Evolutionary conservation across 2,797 vertebrate species (phyloP), one percentile per base, ranked within the genome.

Genomic region (Gymnodraco acuticeps): DNA sequence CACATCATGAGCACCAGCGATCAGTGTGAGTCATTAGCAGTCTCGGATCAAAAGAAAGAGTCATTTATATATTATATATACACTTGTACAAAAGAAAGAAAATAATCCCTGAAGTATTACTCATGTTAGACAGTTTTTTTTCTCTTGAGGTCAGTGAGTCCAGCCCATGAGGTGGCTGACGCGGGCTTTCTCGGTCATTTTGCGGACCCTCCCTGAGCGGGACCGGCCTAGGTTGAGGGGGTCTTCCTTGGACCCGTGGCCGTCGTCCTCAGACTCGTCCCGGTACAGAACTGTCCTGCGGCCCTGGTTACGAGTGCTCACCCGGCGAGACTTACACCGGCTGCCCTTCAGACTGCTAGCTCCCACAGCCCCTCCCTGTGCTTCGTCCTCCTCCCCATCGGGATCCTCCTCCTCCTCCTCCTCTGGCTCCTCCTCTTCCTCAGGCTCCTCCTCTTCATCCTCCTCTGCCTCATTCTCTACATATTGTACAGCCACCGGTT

Each of bases 81-180:
- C 79, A 83, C 79, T 80, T 84, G 74, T 92, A 92, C 85, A 91
- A 87, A 82, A 68, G 58, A 84, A 78, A 60, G 54, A 81, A 87
- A 85, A 73, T 77, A 96, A 97, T 99, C 97, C 97, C 98, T 99
- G 98, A 96, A 98, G 96, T 96, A 93, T 93, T 83, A 83, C 75
- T 87, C 63, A 15, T 74, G 70, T 89, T 80, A 42, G 68, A 77
- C 43, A 71, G 76, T 87, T 67, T 23, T 23, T 23, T 23, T 23
- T 66, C 47, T 51, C 42, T 77, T 89, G 88, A 88, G 88, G 90
- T 97, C 95, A 99, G 92, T 98, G 97, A 88, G 97, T 95, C 98
- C 98, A 99, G 89, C 98, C 98, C 97, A 99, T 99, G 54, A 99
- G 96, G 92, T 99, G 98, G 93, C 98, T 99, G 93, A 99, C 97